Base-by-base conservation (phyloP, 2,113 vertebrate genomes). In the Syrmaticus mikado region DNA sequence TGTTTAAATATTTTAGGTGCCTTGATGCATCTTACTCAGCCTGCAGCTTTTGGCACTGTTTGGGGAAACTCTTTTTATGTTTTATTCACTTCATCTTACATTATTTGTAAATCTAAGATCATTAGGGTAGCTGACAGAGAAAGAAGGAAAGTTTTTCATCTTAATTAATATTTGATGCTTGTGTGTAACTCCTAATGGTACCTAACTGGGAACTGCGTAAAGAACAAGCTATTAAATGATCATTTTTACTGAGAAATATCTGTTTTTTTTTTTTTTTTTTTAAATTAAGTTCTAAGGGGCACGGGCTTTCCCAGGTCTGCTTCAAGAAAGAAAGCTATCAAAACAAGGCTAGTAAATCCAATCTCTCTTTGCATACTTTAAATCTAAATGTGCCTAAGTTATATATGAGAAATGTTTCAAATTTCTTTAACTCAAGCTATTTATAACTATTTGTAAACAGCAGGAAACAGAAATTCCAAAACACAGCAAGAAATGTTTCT, bases 1-100 rank as follows among this genome's bases (percentile, higher is more conserved):
- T 75, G 91, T 95, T 96, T 76, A 85, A 76, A 87, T 88, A 58
- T 79, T 92, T 91, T 82, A 75, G 46, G 3, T 61, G 84, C 65
- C 88, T 57, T 83, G 84, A 93, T 93, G 64, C 19, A 75, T 77
- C 40, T 58, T 55, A 55, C 53, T 60, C 82, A 78, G 5, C 18
- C 88, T 85, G 65, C 48, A 87, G 71, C 53, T 93, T 93, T 76
- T 74, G 36, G 84, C 81, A 64, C 40, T 68, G 38, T 91, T 77
- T n/a, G 34, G 85, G 68, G 20, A 34, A 92, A 50, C 40, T 92
- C 38, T 43, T 89, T 89, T 75, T 90, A 82, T 60, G 84, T 91
- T 92, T 92, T 85, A 85, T 90, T 91, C 53, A 46, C 58, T 82
- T 74, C 40, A 52, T 84, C 78, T 80, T 90, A 40, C 58, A 82